These are phyloP conservation scores for Sebastes vulpes DNA, from an alignment of 2,797 vertebrate species.

Conservation along the genomic window DNA sequence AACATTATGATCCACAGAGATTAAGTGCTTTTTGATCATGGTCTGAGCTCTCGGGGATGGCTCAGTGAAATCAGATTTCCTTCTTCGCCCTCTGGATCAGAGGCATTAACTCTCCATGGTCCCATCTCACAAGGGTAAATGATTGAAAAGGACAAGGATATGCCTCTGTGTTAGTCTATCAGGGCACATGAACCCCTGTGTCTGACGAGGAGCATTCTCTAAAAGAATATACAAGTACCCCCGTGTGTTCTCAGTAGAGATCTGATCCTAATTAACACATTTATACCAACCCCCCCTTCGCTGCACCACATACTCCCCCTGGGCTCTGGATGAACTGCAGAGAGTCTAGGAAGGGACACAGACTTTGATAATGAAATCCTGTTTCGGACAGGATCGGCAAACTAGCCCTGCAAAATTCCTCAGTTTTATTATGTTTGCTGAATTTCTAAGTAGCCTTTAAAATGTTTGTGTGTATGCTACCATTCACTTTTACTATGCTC, in stretches of 20 bases:
- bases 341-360: conserved; percentile 67
- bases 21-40: conserved; percentile 57
- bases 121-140: conserved; percentile 63
- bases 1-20: conserved; percentile 36
- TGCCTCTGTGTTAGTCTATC: conserved; percentile 59
- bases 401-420: conserved; percentile 50
- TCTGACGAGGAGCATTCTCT: conserved; percentile 71
- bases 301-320: conserved; percentile 36
- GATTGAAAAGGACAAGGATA: conserved; percentile 76
- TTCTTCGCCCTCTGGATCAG: conserved; percentile 64
- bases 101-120: conserved; percentile 54
- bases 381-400: conserved; percentile 53
- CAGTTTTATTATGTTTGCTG: conserved; percentile 71
- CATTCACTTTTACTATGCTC: conserved; percentile 81
- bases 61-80: conserved; percentile 52
- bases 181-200: conserved; percentile 50
- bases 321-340: conserved; percentile 71
- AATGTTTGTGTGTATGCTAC: conserved; percentile 70
- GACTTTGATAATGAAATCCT: conserved; percentile 75
- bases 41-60: conserved; percentile 43
- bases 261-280: conserved; percentile 78
- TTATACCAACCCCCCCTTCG: conserved; percentile 26
- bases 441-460: conserved; percentile 75
- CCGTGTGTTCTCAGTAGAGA: conserved; percentile 77
- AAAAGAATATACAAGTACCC: conserved; percentile 86